These are phyloP conservation scores for Enteromius fasciolatus DNA, from an alignment of 2,797 vertebrate genomes.

Conservation along the genomic window DNA sequence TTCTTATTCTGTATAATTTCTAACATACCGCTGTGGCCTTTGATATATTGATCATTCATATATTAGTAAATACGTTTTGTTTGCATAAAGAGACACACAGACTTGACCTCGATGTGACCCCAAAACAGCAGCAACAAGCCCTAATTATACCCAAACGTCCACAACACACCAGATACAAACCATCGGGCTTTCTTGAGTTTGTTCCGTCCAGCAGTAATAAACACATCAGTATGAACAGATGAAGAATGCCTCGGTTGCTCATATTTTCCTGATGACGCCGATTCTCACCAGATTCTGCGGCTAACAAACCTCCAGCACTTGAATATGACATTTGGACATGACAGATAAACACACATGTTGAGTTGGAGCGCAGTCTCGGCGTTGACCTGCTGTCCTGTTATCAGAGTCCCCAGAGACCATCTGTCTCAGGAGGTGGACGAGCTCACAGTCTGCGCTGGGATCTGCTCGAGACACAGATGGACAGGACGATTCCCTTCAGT, in stretches of 20 bases:
- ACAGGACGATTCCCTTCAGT: background rate
- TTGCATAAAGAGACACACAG: background rate
- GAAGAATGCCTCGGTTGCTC: background rate
- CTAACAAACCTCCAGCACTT: slow-evolving; percentile 45
- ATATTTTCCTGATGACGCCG: slow-evolving; percentile 55
- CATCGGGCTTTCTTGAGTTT: background rate
- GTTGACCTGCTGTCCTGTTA: slow-evolving; percentile 7
- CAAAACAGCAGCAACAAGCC: background rate
- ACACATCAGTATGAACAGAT: background rate
- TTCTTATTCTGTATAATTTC: too few species aligned
- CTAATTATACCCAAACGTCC: background rate
- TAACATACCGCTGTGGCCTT: too few species aligned
- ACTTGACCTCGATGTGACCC: background rate
- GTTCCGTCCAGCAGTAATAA: background rate
- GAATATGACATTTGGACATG: slow-evolving; percentile 53
- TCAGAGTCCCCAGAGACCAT: slow-evolving; percentile 12
- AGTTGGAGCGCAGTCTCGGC: slow-evolving; percentile 44
- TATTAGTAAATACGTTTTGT: too few species aligned
- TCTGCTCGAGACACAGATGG: background rate
- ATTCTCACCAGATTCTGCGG: slow-evolving; percentile 54
- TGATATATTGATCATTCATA: too few species aligned
- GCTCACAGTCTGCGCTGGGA: background rate
- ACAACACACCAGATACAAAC: background rate
- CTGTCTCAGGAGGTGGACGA: background rate
- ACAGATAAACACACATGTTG: slow-evolving; percentile 61